Evolutionary conservation across 2,113 vertebrate species (phyloP).

Genomic region (Syrmaticus mikado): DNA sequence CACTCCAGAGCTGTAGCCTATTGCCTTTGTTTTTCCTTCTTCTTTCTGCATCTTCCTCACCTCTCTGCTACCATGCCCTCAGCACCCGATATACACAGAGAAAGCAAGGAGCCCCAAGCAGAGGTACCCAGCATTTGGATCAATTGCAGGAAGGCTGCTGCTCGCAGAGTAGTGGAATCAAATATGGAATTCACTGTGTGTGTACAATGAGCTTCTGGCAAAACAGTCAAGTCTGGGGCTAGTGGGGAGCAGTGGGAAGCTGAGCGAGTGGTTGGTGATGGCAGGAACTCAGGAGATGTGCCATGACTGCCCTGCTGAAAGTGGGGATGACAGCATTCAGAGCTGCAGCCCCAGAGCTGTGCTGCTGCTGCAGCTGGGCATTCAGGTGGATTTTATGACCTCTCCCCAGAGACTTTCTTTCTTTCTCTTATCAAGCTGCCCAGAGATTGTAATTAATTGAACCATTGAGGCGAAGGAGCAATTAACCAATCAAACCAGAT

Average conservation of each 20-base stretch:
- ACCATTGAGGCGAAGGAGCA: conserved; percentile 63
- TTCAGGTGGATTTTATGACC: conserved; percentile 44
- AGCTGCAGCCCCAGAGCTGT: neutral
- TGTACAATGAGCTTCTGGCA: neutral
- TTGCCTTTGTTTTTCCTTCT: neutral
- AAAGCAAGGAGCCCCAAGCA: neutral
- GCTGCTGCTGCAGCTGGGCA: neutral
- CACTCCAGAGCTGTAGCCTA: neutral
- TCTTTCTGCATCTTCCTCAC: neutral
- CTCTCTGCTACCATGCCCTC: neutral
- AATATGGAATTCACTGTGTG: neutral
- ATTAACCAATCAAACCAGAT: conserved; percentile 59
- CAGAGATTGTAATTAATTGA: conserved; percentile 67
- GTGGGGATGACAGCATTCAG: neutral
- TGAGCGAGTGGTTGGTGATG: neutral
- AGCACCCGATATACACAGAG: neutral
- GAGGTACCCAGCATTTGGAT: neutral
- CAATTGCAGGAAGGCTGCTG: neutral
- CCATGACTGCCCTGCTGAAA: neutral
- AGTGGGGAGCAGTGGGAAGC: neutral
- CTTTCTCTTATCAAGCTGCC: conserved; percentile 67
- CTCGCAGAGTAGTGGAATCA: neutral
- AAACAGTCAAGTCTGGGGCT: neutral
- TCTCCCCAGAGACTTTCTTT: conserved; percentile 47
- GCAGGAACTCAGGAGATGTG: neutral